Evolutionary conservation across 2,113 vertebrate species (phyloP).

Genomic region (Alosa alosa): DNA sequence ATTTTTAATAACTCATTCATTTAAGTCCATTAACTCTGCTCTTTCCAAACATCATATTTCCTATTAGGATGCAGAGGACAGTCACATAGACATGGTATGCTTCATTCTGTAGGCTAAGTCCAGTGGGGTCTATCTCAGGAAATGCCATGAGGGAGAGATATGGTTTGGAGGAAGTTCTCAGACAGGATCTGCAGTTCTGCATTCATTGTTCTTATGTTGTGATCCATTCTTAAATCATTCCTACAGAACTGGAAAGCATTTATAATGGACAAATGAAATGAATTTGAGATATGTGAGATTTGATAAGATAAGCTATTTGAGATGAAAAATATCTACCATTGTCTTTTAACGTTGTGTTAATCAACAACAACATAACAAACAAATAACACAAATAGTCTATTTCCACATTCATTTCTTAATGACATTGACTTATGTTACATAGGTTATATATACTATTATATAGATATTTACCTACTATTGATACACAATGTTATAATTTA

Average conservation of each 20-base stretch:
- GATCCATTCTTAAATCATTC: background rate
- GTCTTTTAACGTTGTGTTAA: background rate
- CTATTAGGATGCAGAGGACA: background rate
- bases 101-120: background rate
- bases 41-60: background rate
- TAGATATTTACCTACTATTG: background rate
- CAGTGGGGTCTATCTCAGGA: slow-evolving; percentile 40
- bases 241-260: background rate
- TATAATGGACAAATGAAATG: background rate
- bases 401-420: background rate
- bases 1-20: background rate
- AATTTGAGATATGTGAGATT: background rate
- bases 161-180: slow-evolving; percentile 34
- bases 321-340: background rate
- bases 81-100: background rate
- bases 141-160: slow-evolving; percentile 47
- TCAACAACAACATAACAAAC: background rate
- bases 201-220: slow-evolving; percentile 24
- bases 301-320: too few relatives aligned
- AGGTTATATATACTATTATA: too few relatives aligned
- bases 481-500: background rate
- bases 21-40: background rate
- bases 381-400: background rate
- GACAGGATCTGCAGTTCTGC: background rate
- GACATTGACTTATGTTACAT: background rate